phyloP scores from a whole-genome alignment of 2,888 invertebrate species.

The Acanthosoma haemorrhoidale region DNA sequence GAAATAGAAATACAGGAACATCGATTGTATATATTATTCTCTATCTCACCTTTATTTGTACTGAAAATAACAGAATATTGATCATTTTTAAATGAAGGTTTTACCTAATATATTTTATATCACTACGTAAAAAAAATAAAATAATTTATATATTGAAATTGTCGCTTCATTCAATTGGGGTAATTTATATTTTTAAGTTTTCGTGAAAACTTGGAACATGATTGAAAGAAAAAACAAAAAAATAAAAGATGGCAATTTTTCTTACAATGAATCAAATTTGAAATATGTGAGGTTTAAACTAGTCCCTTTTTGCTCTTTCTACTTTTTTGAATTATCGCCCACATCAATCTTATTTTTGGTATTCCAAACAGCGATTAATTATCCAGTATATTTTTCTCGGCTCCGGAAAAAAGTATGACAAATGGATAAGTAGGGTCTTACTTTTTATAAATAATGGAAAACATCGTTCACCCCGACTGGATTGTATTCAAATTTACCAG shows the following conservation, averaged over 20 bases:
- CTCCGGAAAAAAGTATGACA: neutral
- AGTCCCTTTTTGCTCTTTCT: neutral
- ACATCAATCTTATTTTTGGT: neutral
- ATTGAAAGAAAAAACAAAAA: neutral
- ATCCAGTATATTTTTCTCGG: neutral
- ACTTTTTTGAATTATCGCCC: neutral
- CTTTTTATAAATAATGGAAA: neutral
- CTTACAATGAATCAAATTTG: neutral
- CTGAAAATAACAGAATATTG: too few species aligned
- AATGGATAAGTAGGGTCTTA: neutral
- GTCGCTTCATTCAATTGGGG: too few species aligned
- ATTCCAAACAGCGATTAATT: neutral
- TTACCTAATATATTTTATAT: too few species aligned
- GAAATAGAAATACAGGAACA: too few species aligned
- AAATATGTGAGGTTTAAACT: slow-evolving; percentile 6
- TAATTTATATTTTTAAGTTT: too few species aligned
- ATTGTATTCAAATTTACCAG: too few species aligned
- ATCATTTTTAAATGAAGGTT: too few species aligned
- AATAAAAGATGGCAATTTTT: neutral
- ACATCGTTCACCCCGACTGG: too few species aligned
- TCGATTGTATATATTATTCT: too few species aligned
- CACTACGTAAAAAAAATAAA: too few species aligned
- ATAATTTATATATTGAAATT: too few species aligned
- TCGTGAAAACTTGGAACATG: neutral
- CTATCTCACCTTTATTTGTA: too few species aligned